phyloP scores from a whole-genome alignment of 1,140 invertebrate genomes.

The Potamilus streckersoni region DNA sequence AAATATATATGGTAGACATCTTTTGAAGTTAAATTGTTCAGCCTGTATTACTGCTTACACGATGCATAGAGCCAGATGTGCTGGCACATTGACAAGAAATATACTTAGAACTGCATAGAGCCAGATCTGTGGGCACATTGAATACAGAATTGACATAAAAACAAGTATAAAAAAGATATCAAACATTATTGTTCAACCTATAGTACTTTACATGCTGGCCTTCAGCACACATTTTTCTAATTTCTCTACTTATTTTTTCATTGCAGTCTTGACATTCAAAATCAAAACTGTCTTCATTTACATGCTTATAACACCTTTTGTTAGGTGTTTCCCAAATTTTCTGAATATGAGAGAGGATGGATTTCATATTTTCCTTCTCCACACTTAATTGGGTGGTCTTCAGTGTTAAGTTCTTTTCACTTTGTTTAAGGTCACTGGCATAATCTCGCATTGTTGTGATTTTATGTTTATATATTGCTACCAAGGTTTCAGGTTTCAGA shows the following conservation, averaged over 20 bases:
- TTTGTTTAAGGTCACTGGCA: constrained; percentile 38
- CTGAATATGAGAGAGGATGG: constrained; percentile 35
- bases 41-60: too few relatives aligned
- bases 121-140: too few relatives aligned
- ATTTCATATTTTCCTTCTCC: constrained; percentile 40
- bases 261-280: constrained; percentile 50
- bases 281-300: constrained; percentile 41
- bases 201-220: constrained; percentile 40
- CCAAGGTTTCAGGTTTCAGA: constrained; percentile 33
- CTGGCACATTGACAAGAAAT: too few relatives aligned
- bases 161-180: too few relatives aligned
- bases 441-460: constrained; percentile 42
- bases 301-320: constrained; percentile 49
- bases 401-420: constrained; percentile 29
- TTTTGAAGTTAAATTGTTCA: too few relatives aligned
- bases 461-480: constrained; percentile 43
- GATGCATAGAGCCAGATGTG: too few relatives aligned
- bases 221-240: constrained; percentile 39
- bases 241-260: constrained; percentile 45
- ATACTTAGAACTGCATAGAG: too few relatives aligned
- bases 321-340: constrained; percentile 43
- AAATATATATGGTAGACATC: too few relatives aligned
- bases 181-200: constrained; percentile 23
- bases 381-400: constrained; percentile 32
- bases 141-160: too few relatives aligned